Percentiles rank a stretch among this genome's conserved stretches.
phyloP scores from a whole-genome alignment of 1,140 invertebrate species.

The Polyergus mexicanus region DNA sequence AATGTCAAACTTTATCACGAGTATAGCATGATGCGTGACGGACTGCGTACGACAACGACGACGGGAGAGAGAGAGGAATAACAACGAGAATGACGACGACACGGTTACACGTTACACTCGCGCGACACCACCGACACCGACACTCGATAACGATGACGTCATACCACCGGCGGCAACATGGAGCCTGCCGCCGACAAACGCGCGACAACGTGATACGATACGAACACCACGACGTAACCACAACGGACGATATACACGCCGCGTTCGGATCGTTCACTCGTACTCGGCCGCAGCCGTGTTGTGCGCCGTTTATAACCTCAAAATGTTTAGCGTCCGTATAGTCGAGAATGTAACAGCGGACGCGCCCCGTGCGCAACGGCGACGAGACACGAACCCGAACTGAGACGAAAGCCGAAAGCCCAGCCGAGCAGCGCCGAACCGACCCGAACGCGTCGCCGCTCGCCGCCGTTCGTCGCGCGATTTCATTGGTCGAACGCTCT shows the following conservation, averaged over 20 bases:
- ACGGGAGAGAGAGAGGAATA: slow-evolving; percentile 28
- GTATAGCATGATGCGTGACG: slow-evolving; percentile 80
- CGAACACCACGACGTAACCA: slow-evolving; percentile 19
- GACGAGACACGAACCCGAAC: slow-evolving; percentile 51
- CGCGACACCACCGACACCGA: slow-evolving; percentile 75
- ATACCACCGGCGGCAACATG: slow-evolving; percentile 74
- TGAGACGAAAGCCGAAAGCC: slow-evolving; percentile 45
- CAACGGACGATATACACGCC: slow-evolving; percentile 4
- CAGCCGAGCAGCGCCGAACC: slow-evolving; percentile 40
- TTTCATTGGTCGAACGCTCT: neutral
- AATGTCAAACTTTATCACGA: slow-evolving; percentile 80
- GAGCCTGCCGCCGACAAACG: slow-evolving; percentile 50
- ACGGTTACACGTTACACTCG: slow-evolving; percentile 67
- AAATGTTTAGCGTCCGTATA: slow-evolving; percentile 23
- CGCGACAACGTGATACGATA: slow-evolving; percentile 20
- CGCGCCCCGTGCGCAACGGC: slow-evolving; percentile 63
- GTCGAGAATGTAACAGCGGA: slow-evolving; percentile 17
- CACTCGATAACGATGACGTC: slow-evolving; percentile 81
- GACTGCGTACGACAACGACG: slow-evolving; percentile 28
- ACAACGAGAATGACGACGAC: slow-evolving; percentile 9
- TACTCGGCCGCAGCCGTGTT: slow-evolving; percentile 8
- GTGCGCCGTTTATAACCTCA: slow-evolving; percentile 62
- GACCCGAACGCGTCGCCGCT: slow-evolving; percentile 17
- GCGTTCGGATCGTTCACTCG: slow-evolving; percentile 31
- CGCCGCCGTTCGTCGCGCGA: neutral